These are phyloP conservation scores for Busseola fusca DNA, from an alignment of 2,888 invertebrate genomes.

Conservation along the genomic window DNA sequence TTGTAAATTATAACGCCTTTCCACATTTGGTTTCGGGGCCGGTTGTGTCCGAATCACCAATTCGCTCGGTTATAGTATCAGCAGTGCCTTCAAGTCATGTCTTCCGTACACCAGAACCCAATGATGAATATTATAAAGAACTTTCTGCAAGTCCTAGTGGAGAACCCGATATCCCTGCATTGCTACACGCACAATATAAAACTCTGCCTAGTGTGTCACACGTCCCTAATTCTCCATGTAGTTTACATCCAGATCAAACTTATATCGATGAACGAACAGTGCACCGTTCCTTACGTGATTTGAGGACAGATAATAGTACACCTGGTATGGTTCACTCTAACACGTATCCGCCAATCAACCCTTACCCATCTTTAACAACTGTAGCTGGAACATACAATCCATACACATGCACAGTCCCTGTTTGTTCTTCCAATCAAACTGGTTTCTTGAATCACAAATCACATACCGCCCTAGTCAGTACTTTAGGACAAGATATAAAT, in stretches of 20 bases:
- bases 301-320: conserved; percentile 75
- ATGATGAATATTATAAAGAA: conserved; percentile 76
- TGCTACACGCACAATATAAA: conserved; percentile 84
- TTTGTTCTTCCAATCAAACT: conserved; percentile 73
- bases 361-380: conserved; percentile 85
- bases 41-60: conserved; percentile 60
- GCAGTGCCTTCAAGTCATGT: conserved; percentile 80
- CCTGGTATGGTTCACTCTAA: conserved; percentile 82
- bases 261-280: conserved; percentile 71
- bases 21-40: conserved; percentile 69
- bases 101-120: conserved; percentile 75
- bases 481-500: conserved; percentile 80
- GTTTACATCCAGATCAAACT: conserved; percentile 81
- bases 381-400: conserved; percentile 86
- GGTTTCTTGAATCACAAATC: conserved; percentile 69
- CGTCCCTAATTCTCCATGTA: conserved; percentile 85
- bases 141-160: conserved; percentile 79
- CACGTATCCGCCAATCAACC: conserved; percentile 84
- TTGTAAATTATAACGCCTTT: conserved; percentile 84
- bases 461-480: conserved; percentile 73
- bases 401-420: conserved; percentile 81
- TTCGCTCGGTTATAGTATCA: conserved; percentile 74
- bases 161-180: conserved; percentile 79
- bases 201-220: conserved; percentile 85
- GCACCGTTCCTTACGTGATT: conserved; percentile 78